Percentiles rank a stretch among this genome's conserved stretches.
phyloP scores from a whole-genome alignment of 2,797 vertebrate genomes.

The Tangara arthus region DNA sequence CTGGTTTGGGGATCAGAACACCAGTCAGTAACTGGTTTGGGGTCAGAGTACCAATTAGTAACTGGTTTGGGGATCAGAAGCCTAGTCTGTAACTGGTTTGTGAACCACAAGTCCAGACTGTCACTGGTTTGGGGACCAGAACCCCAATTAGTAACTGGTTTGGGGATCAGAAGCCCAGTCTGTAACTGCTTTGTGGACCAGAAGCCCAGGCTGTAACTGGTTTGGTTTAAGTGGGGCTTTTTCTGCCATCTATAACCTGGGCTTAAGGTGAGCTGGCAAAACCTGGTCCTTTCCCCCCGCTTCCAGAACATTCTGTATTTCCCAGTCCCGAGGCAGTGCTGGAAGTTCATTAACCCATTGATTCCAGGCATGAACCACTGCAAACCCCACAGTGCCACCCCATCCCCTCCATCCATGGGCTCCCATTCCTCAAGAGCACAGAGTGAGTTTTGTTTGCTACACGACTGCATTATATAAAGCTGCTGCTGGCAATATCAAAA shows the following conservation, averaged over 20 bases:
- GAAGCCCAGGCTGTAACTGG: neutral
- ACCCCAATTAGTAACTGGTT: neutral
- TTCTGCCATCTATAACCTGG: neutral
- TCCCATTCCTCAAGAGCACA: constrained; percentile 1
- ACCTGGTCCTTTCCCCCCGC: neutral
- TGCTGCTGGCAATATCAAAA: constrained; percentile 67
- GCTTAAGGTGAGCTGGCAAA: neutral
- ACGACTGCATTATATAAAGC: constrained; percentile 58
- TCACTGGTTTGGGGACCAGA: neutral
- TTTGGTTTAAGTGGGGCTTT: neutral
- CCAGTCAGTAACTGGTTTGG: too few relatives aligned
- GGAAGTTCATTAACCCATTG: neutral
- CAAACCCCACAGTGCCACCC: neutral
- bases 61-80: rapidly evolving
- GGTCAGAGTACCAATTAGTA: too few relatives aligned
- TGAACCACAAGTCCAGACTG: rapidly evolving
- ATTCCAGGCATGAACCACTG: neutral
- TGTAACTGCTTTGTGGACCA: neutral
- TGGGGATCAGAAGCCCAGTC: rapidly evolving
- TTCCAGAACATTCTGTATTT: neutral
- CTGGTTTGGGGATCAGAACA: neutral
- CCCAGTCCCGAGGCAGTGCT: neutral
- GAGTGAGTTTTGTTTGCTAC: constrained; percentile 9
- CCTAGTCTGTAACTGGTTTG: neutral
- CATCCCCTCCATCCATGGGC: neutral